phyloP scores from a whole-genome alignment of 1,140 invertebrate species.

The Cryptotermes secundus region DNA sequence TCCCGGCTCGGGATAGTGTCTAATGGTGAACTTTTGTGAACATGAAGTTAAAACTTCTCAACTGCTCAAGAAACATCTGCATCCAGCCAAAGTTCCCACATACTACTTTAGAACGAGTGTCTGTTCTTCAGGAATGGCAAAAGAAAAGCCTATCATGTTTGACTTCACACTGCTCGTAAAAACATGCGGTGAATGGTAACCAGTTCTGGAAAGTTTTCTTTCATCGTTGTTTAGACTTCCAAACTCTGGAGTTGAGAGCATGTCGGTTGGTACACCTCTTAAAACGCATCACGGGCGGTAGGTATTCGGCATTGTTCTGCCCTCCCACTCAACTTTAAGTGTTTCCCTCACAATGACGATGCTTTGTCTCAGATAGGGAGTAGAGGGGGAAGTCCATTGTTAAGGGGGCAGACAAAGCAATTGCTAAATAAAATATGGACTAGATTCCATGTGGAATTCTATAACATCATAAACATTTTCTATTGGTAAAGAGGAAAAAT shows the following conservation, averaged over 20 bases:
- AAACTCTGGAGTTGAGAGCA: neutral
- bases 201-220: no score
- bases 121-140: no score
- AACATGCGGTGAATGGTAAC: no score
- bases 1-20: no score
- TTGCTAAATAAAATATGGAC: neutral
- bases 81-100: no score
- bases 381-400: neutral
- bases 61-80: no score
- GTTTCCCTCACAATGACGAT: neutral
- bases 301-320: neutral
- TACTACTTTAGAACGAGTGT: no score
- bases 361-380: neutral
- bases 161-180: no score
- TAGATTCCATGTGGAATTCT: neutral
- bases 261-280: neutral
- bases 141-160: no score
- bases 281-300: neutral
- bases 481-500: neutral
- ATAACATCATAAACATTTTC: neutral
- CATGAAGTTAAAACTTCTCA: no score
- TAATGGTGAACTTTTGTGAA: no score
- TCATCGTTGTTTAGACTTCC: no score
- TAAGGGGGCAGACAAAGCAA: neutral
- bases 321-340: neutral